Conservation (phyloP, 2,113 vertebrate species). For the Anthoscopus minutus region DNA sequence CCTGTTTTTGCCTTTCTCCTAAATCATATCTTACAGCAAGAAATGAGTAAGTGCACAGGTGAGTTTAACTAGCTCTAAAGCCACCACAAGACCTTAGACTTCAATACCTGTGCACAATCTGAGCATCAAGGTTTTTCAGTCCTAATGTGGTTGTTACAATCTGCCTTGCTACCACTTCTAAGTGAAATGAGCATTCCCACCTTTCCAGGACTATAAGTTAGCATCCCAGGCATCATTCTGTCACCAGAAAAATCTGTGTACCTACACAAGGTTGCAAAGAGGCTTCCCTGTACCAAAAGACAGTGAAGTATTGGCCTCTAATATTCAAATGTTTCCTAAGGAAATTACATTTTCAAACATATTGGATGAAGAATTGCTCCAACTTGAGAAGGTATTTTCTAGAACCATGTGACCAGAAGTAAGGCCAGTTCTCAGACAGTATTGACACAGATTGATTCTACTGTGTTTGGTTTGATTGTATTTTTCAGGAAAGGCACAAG, state of each 20-base stretch:
- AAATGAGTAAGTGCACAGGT: too few relatives aligned
- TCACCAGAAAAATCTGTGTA: background rate
- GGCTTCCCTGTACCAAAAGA: accelerated
- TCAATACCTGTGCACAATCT: background rate
- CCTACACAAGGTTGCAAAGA: background rate
- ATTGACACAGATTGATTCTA: background rate
- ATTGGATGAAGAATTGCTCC: background rate
- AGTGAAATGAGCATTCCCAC: background rate
- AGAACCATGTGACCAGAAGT: background rate
- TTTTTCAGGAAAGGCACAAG: background rate
- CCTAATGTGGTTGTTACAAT: background rate
- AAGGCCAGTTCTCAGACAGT: background rate
- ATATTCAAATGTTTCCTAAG: background rate
- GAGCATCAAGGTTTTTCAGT: background rate
- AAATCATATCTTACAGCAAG: too few relatives aligned
- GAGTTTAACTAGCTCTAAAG: too few relatives aligned
- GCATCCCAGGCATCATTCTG: background rate
- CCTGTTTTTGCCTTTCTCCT: too few relatives aligned
- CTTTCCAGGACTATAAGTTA: background rate
- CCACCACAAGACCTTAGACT: too few relatives aligned
- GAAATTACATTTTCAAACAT: background rate
- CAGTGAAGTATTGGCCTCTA: background rate
- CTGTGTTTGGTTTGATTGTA: background rate
- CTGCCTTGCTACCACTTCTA: background rate
- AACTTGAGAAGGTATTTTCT: background rate